A percentile compares a stretch with the other conserved stretches of the same genome.
phyloP scores from a whole-genome alignment of 2,888 invertebrate species.

The Electrophaes corylata region DNA sequence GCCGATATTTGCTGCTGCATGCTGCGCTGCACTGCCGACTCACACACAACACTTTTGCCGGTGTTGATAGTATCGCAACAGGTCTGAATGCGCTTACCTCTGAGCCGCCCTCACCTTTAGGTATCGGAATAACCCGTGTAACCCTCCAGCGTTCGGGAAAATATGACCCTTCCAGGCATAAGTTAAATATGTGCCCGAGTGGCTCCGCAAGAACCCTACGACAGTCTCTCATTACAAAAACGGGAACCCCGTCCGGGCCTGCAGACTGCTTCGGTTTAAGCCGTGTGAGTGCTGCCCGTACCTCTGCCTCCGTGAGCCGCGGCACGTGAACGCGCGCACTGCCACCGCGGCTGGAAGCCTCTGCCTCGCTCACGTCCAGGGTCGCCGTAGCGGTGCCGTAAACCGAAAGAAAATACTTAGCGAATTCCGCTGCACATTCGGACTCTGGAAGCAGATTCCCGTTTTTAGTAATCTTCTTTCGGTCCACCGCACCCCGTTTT shows the following conservation, averaged over 20 bases:
- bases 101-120: not conserved
- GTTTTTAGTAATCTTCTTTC: not conserved
- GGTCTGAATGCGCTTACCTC: not conserved
- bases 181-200: not conserved
- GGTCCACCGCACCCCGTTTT: constrained; percentile 1
- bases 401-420: constrained; percentile 6
- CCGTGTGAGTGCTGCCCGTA: not conserved
- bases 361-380: not conserved
- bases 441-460: not conserved
- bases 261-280: not conserved
- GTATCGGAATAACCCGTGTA: not conserved
- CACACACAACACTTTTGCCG: constrained; percentile 16
- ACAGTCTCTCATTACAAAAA: too few relatives aligned
- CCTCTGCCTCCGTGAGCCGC: not conserved
- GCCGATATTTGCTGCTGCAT: not conserved
- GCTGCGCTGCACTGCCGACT: constrained; percentile 8
- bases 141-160: constrained; percentile 17
- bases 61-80: not conserved
- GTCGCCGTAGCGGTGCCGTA: not conserved
- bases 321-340: not conserved
- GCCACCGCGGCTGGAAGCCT: not conserved
- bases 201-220: not conserved
- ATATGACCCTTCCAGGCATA: not conserved
- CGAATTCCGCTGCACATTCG: constrained; percentile 6
- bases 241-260: constrained; percentile 3